Evolutionary conservation across 2,888 invertebrate genomes (phyloP).

Genomic region (Drosophila macrospina): DNA sequence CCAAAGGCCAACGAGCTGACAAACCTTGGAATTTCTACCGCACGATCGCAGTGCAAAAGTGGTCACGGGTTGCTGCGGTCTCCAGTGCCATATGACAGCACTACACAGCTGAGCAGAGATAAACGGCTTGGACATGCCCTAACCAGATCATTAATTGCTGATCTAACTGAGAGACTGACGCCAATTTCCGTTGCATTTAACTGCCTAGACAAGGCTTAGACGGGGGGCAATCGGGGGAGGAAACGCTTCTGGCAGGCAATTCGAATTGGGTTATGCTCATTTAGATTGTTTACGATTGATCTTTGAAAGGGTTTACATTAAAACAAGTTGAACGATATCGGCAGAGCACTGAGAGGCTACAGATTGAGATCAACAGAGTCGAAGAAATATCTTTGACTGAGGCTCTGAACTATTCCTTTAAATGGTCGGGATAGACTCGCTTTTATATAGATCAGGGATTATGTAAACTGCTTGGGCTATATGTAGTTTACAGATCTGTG

Average conservation of each 20-base stretch:
- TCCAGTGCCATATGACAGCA: slow-evolving; percentile 63
- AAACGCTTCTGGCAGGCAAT: background rate
- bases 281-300: background rate
- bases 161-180: slow-evolving; percentile 29
- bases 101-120: slow-evolving; percentile 42
- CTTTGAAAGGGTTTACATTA: background rate
- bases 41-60: slow-evolving; percentile 59
- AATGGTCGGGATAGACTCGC: no score
- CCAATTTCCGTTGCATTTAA: slow-evolving; percentile 14
- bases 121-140: slow-evolving; percentile 62
- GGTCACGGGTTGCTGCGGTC: slow-evolving; percentile 48
- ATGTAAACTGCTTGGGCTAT: no score
- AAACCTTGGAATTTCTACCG: slow-evolving; percentile 71
- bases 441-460: no score
- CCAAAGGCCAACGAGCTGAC: slow-evolving; percentile 84
- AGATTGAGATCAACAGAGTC: background rate
- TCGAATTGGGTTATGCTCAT: slow-evolving; percentile 9
- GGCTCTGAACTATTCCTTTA: no score
- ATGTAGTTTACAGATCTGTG: background rate
- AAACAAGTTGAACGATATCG: background rate
- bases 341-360: background rate
- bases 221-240: background rate
- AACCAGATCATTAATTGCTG: slow-evolving; percentile 71
- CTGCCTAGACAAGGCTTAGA: no score
- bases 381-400: background rate